Percentiles rank a stretch among this genome's conserved stretches.
Evolutionary conservation across 2,888 invertebrate species (phyloP).

Genomic region (Sipha maydis): DNA sequence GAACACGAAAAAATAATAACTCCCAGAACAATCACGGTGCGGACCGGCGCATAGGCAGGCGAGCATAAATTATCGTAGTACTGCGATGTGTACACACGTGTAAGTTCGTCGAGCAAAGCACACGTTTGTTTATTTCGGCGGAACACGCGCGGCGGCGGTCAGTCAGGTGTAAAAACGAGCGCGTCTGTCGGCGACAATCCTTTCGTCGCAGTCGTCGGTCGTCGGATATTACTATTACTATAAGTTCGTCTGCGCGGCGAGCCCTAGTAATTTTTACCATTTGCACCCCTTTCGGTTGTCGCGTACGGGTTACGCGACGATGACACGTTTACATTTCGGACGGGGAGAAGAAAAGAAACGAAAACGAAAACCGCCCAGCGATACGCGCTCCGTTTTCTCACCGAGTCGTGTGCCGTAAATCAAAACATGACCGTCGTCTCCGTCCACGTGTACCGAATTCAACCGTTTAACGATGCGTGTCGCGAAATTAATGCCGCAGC

Average conservation of each 20-base stretch:
- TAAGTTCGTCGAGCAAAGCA: background rate
- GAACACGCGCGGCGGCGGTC: conserved; percentile 5
- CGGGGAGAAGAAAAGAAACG: background rate
- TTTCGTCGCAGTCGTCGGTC: conserved; percentile 4
- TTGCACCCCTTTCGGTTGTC: background rate
- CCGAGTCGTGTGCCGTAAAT: conserved; percentile 21
- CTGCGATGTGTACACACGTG: background rate
- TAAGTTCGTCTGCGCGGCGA: background rate
- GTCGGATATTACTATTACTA: conserved; percentile 19
- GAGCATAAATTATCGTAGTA: background rate
- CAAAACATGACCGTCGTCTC: background rate
- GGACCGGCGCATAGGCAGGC: background rate
- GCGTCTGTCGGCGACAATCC: conserved; percentile 35
- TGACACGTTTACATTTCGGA: background rate
- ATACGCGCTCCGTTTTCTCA: background rate
- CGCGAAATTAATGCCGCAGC: background rate
- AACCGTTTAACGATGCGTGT: conserved; percentile 42
- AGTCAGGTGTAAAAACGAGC: conserved; percentile 43
- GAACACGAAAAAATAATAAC: background rate
- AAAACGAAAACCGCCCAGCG: background rate
- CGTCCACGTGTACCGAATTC: background rate
- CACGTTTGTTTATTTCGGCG: conserved; percentile 34
- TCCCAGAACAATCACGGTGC: background rate
- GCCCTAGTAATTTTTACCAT: background rate
- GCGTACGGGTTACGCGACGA: background rate